Evolutionary conservation across 1,140 invertebrate genomes (phyloP), one percentile per base, ranked within the genome.

Genomic region (Aphelinus certus): DNA sequence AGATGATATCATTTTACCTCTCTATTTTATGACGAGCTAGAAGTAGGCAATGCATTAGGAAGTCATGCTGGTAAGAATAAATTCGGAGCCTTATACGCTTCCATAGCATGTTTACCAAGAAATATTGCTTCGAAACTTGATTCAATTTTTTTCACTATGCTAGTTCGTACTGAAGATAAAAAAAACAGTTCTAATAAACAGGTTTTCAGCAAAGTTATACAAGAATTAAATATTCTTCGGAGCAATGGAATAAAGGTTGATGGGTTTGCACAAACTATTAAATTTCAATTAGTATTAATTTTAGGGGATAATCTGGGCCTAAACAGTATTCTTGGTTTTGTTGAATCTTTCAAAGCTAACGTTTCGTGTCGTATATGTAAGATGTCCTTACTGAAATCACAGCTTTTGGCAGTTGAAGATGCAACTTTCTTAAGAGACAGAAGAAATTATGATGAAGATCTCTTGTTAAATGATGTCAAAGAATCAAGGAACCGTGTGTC

Each of bases 1-100:
- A 3, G 55, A 75, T 61, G 72, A 72, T n/a, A 70, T 77, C 61
- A 64, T 79, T 10, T 74, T 79, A 7, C 76, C 79, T 43, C 57
- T 80, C 1, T 48, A 76, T 81, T 71, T 69, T 78, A 64, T 61
- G 78, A 76, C 48, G 78, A 81, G 51, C 73, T 78, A 42, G 74
- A 78, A 64, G 46, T 49, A 3, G 68, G 68, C 4, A 77, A 73
- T 61, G 26, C 66, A 26, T 64, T 78, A 60, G 77, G 77, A 0
- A 60, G 68, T 47, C 75, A 80, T 62, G 74, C 73, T 9, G 77
- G 75, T n/a, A 77, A 63, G 1, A 65, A 78, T 45, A 71, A 68
- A 66, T 3, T 77, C 2, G 67, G 76, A 42, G 68, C 48, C n/a
- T 7, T 73, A 3, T 77, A 77, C 46, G 53, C 26, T 4, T 60